Base-by-base conservation (phyloP, 2,113 vertebrate species). In the Vidua macroura region DNA sequence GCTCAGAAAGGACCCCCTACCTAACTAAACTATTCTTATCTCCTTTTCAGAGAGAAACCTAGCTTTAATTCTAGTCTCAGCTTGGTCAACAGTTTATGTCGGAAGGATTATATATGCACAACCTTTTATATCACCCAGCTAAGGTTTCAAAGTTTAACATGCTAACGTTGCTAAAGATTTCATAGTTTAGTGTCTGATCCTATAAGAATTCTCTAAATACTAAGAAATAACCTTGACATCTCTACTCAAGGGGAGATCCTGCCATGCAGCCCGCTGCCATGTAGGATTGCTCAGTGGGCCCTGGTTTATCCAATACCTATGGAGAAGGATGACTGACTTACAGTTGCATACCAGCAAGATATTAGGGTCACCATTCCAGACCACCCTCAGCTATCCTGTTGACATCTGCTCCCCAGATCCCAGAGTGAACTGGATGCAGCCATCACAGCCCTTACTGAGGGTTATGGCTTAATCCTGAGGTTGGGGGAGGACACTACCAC, bases 391-490 rank as follows among this genome's bases (percentile, higher is more conserved):
- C 22, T n/a, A 6, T 20, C 33, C 56, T n/a, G 23, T 2, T 72
- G 64, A 33, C 24, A 58, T 51, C 51, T 62, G 41, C 33, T 37
- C 7, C 43, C 27, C 58, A 64, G 24, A 44, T 23, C 28, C 35
- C 44, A 30, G 23, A 18, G 37, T 9, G 28, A 44, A 3, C 5
- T 39, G 51, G 39, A 11, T 39, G 44, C 41, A 41, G 41, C 41
- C 41, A 41, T 41, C 41, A 41, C 24, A 83, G 20, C 20, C 16
- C 15, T 35, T 17, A 4, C 24, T 46, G 46, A 59, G 12, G 37
- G 16, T 39, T 52, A 15, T 28, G 20, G 28, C 39, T 52, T 43
- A 31, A 60, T 8, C 17, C n/a, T 0, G 0, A 9, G 2, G 2
- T 0, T 55, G 21, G 15, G 19, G 17, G 11, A 55, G n/a, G 78